Evolutionary conservation across 2,797 vertebrate species (phyloP).

Genomic region (Lagorchestes hirsutus): DNA sequence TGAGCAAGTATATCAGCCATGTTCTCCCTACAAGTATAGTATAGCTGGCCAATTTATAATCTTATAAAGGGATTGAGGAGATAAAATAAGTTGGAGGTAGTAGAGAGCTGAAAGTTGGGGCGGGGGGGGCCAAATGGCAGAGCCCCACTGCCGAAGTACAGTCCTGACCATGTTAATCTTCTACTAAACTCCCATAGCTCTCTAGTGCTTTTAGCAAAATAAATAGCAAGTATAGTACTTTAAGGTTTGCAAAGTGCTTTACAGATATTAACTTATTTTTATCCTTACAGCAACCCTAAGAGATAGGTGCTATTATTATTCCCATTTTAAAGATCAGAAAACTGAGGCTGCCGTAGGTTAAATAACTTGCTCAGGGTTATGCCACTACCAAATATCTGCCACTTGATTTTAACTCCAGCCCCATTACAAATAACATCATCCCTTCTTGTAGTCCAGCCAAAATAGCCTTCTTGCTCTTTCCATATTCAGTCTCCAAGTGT

Average conservation of each 20-base stretch:
- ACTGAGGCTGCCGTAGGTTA: background rate
- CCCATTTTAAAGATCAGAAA: background rate
- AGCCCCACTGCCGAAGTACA: no score
- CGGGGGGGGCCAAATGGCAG: background rate
- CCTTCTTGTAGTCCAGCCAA: background rate
- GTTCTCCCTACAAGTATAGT: background rate
- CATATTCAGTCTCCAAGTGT: background rate
- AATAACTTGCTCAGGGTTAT: background rate
- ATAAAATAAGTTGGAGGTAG: background rate
- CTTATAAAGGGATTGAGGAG: background rate
- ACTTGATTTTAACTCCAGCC: background rate
- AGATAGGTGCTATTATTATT: background rate
- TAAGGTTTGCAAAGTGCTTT: background rate
- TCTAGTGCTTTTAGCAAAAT: no score
- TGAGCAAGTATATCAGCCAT: background rate
- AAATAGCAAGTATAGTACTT: no score
- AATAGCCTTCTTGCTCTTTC: background rate
- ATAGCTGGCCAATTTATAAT: background rate
- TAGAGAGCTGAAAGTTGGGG: background rate
- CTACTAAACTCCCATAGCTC: no score
- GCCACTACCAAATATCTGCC: background rate
- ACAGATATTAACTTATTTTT: background rate
- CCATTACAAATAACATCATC: background rate
- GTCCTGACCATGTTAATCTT: no score
- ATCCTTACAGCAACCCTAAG: background rate